Conservation (phyloP, 2,113 vertebrate species). For the Callaeas wilsoni region DNA sequence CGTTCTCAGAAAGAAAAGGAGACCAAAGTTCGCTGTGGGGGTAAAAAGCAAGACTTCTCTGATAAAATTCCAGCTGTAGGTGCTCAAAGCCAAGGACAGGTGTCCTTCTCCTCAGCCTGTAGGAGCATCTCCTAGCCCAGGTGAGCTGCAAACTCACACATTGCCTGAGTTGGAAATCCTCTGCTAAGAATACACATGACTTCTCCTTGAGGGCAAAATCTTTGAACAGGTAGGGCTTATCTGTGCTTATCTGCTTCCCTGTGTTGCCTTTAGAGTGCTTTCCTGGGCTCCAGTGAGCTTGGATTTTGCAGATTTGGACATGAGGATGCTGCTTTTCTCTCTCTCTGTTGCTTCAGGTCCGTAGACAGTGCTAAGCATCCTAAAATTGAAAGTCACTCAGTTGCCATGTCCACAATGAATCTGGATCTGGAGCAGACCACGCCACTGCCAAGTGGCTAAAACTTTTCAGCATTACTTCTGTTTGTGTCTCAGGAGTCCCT, state of each 20-base stretch:
- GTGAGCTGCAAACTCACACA: background rate
- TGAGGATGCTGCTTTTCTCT: background rate
- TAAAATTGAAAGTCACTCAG: background rate
- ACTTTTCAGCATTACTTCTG: background rate
- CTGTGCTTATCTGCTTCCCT: background rate
- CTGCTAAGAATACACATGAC: background rate
- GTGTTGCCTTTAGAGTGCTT: background rate
- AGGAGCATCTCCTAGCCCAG: background rate
- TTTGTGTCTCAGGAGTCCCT: background rate
- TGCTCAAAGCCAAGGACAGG: background rate
- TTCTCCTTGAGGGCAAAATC: background rate
- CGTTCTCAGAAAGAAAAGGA: background rate
- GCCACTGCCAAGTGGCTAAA: background rate
- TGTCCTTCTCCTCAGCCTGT: background rate
- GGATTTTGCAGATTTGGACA: background rate
- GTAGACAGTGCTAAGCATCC: background rate
- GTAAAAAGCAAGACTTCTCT: background rate
- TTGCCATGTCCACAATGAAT: background rate
- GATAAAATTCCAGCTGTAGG: background rate
- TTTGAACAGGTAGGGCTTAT: background rate
- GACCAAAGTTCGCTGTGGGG: background rate
- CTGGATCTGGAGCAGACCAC: background rate
- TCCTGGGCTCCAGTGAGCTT: background rate
- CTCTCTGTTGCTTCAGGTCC: background rate
- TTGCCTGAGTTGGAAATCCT: background rate